These are phyloP conservation scores for Cuculus canorus DNA, from an alignment of 2,797 vertebrate species.

Conservation along the genomic window DNA sequence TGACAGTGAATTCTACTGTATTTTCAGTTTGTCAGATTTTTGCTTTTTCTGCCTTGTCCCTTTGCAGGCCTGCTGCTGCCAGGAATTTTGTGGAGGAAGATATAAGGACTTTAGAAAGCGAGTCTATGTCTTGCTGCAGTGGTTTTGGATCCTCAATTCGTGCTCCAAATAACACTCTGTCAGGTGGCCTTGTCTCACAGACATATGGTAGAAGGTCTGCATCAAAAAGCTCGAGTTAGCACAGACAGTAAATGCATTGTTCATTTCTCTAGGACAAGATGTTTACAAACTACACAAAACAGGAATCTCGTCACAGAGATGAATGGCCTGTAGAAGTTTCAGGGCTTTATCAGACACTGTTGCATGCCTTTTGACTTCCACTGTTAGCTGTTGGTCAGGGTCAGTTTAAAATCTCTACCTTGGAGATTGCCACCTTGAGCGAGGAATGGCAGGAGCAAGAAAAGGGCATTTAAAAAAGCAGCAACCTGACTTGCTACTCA, in stretches of 20 bases:
- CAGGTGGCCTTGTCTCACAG: background rate
- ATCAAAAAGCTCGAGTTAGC: background rate
- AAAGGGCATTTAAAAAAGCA: background rate
- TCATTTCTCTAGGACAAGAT: background rate
- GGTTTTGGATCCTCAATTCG: background rate
- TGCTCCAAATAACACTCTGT: background rate
- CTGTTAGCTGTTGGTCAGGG: background rate
- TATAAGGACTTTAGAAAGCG: slow-evolving; percentile 90
- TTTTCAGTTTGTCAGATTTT: background rate
- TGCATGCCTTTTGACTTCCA: background rate
- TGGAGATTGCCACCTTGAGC: background rate
- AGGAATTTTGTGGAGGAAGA: slow-evolving; percentile 91
- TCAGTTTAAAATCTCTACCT: background rate
- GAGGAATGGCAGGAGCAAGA: background rate
- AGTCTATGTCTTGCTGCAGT: slow-evolving; percentile 15
- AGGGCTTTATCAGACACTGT: background rate
- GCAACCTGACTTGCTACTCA: background rate
- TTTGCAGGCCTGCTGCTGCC: slow-evolving; percentile 87
- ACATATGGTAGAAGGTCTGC: too few species aligned
- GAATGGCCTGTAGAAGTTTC: background rate
- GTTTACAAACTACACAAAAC: background rate
- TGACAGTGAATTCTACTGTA: background rate
- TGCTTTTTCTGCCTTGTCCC: background rate
- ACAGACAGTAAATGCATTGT: background rate
- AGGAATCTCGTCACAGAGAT: background rate